Conservation (phyloP, 2,888 invertebrate genomes). For the Parnassius smintheus region DNA sequence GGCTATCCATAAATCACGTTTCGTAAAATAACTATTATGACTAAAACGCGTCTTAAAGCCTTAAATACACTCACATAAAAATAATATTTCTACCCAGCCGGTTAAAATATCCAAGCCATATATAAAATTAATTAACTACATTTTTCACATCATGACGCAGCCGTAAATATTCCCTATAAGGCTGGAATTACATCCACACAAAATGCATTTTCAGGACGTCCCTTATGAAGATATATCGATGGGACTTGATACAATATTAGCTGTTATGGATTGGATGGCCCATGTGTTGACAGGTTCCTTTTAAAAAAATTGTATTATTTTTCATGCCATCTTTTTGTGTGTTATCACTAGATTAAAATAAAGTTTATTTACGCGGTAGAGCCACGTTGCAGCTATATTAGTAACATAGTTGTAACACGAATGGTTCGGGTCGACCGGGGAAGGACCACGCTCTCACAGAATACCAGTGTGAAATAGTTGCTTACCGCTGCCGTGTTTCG, state of each 20-base stretch:
- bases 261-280: background rate
- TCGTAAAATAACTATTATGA: too few species aligned
- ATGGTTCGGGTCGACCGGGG: too few species aligned
- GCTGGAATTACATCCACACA: background rate
- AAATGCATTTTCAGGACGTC: constrained; percentile 8
- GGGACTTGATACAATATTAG: background rate
- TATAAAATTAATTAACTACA: constrained; percentile 1
- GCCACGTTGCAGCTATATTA: too few species aligned
- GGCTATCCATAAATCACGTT: too few species aligned
- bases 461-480: too few species aligned
- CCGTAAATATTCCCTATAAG: constrained; percentile 4
- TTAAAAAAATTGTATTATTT: background rate
- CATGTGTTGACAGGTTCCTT: too few species aligned
- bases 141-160: background rate
- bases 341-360: background rate
- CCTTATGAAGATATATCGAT: constrained; percentile 11
- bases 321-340: background rate
- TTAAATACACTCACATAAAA: too few species aligned
- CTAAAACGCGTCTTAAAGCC: too few species aligned
- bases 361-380: too few species aligned
- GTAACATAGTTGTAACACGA: too few species aligned
- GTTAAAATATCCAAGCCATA: background rate
- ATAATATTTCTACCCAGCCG: background rate
- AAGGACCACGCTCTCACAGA: too few species aligned
- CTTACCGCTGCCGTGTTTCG: too few species aligned